Evolutionary conservation across 2,888 invertebrate genomes (phyloP), one percentile per base, ranked within the genome.

Genomic region (Acleris laterana): DNA sequence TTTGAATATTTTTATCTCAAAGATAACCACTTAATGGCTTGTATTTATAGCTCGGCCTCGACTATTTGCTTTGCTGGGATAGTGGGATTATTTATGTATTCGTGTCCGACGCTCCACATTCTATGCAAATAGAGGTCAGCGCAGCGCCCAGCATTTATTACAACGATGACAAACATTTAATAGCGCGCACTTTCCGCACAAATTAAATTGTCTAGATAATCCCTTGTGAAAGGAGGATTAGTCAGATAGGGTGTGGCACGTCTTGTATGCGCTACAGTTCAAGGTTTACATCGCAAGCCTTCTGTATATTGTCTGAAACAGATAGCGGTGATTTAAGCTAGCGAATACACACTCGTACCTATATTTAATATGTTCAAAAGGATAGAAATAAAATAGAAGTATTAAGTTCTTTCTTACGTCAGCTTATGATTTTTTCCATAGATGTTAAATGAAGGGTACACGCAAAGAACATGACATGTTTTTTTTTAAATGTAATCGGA

Each of bases 51-150:
- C 22, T 13, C 62, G n/a, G 52, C 62, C 51, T 57, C 62, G 46
- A 55, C 46, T 48, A 53, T 46, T 42, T 22, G 53, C 49, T 46
- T 42, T 22, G 53, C 49, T 38, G 46, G 22, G 50, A 62, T 57
- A 57, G 48, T n/a, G 46, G 32, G 48, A 57, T 56, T 61, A 66
- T 66, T 66, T 66, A 52, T 57, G 62, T 66, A 48, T 56, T 56
- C 66, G 28, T 50, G 62, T 55, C 16, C 44, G 51, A 51, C 60
- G 61, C 38, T 56, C 55, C 9, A 66, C 49, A 62, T 57, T 62
- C 56, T 57, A 38, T 57, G 56, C 38, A 62, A 57, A 66, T 66
- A 62, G 57, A 51, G 62, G 61, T 66, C 66, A 32, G 13, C 44
- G 46, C 46, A 50, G 13, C 50, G 55, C 17, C 57, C 9, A 16